phyloP scores from a whole-genome alignment of 2,113 vertebrate species.

The Hippocampus abdominalis region DNA sequence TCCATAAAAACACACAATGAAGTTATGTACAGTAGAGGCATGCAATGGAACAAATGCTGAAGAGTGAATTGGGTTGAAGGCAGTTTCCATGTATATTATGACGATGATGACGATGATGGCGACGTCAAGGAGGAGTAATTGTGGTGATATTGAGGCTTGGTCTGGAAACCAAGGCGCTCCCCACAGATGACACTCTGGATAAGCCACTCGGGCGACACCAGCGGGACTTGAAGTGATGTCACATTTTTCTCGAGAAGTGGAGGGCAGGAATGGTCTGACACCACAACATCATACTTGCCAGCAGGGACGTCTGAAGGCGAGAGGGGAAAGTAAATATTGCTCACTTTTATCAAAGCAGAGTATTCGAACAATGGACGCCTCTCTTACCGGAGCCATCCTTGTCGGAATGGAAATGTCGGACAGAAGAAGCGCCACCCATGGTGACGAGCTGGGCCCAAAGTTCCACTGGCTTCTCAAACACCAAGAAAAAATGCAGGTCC shows the following conservation, averaged over 20 bases:
- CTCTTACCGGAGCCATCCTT: conserved; percentile 76
- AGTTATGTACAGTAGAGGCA: conserved; percentile 91
- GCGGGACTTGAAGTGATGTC: conserved; percentile 77
- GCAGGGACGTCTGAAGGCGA: conserved; percentile 76
- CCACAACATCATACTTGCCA: conserved; percentile 84
- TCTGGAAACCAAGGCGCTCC: conserved; percentile 77
- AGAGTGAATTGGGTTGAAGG: conserved; percentile 19
- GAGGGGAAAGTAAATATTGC: background rate
- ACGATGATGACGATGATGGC: conserved; percentile 43
- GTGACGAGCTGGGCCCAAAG: conserved; percentile 91
- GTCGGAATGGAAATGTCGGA: conserved; percentile 78
- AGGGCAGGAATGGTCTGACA: conserved; percentile 82
- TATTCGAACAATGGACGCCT: conserved; percentile 10
- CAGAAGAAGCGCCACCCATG: conserved; percentile 81
- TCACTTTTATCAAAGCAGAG: accelerated
- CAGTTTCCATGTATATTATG: conserved; percentile 23
- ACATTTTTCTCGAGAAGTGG: conserved; percentile 76
- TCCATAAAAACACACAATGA: conserved; percentile 86
- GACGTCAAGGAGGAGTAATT: conserved; percentile 58
- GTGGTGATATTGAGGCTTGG: conserved; percentile 82
- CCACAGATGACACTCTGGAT: conserved; percentile 91
- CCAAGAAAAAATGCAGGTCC: conserved; percentile 82
- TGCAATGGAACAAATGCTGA: conserved; percentile 68
- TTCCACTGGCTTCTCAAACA: conserved; percentile 82
- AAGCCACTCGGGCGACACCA: conserved; percentile 92